Conservation (phyloP, 1,140 invertebrate genomes). For the Drosophila ercepeae region DNA sequence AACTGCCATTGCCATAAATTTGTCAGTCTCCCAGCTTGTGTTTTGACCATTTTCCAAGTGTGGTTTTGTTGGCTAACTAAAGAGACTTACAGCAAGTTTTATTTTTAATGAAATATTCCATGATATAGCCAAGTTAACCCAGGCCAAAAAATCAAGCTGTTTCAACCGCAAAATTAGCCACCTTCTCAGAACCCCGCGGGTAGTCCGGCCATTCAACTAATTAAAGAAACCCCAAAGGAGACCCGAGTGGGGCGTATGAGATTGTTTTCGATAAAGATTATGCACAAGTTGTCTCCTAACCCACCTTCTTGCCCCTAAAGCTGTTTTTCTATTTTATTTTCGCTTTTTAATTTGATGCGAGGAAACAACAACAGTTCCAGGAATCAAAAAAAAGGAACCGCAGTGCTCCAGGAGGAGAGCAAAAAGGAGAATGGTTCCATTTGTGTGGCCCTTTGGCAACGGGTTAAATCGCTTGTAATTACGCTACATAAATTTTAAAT, state of each 20-base stretch:
- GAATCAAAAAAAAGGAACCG: constrained; percentile 11
- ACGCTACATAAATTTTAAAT: constrained; percentile 83
- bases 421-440: constrained; percentile 37
- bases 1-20: constrained; percentile 67
- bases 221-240: constrained; percentile 48
- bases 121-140: not conserved
- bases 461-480: constrained; percentile 81
- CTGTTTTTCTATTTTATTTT: constrained; percentile 60
- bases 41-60: not conserved
- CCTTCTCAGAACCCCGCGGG: not conserved
- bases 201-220: constrained; percentile 32
- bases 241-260: constrained; percentile 26
- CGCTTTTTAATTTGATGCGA: constrained; percentile 67
- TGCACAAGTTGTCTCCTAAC: constrained; percentile 50
- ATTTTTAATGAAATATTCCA: not conserved
- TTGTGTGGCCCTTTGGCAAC: constrained; percentile 47
- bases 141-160: not conserved
- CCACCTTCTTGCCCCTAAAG: constrained; percentile 10
- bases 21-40: constrained; percentile 2
- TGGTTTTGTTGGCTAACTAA: constrained; percentile 22
- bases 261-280: constrained; percentile 79
- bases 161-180: constrained; percentile 8
- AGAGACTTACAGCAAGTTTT: not conserved
- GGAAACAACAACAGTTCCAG: constrained; percentile 15
- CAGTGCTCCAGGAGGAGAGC: not conserved